Base-by-base conservation (phyloP, 1,140 invertebrate species). In the Acromyrmex echinatior region DNA sequence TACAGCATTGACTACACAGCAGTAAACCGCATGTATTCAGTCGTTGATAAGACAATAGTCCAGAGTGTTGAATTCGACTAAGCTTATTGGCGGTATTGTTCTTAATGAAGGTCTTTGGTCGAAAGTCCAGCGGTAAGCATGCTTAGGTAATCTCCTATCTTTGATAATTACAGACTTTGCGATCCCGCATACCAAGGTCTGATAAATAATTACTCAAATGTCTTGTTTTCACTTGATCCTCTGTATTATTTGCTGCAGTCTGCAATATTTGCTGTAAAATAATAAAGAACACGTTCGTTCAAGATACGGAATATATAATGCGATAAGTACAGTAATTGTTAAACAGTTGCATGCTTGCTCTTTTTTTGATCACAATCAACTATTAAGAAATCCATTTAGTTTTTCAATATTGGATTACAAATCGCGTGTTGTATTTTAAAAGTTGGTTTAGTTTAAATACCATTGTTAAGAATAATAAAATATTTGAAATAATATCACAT, bases 31-130 rank as follows among this genome's bases (percentile, higher is more conserved):
- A 62, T 76, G 70, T 74, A 84, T 74, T 76, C 45, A 49, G 80
- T 74, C 39, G 70, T 62, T 73, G 39, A 84, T 84, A 84, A 84
- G 80, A 84, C 56, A 84, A 84, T 84, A 84, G 80, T 84, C 70
- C 12, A n/a, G 39, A 84, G 56, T 58, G 80, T 84, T 62, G 70
- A 84, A 74, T 84, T 84, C 35, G 80, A 63, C 80, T 76, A 76
- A 84, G 80, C 80, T 84, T 70, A 84, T 76, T 84, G 80, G 39
- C 70, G 68, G 70, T 62, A 84, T 84, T 84, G 70, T 84, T 84
- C 80, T 76, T 84, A 84, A 84, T 84, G 70, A 84, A 76, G 80
- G 70, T 84, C 70, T 76, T 84, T 76, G 70, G 70, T 76, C 80
- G 80, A 84, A 84, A 84, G 80, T 84, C 80, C 80, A 14, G 31